Base-by-base conservation (phyloP, 2,888 invertebrate genomes). In the Capitulum mitella region DNA sequence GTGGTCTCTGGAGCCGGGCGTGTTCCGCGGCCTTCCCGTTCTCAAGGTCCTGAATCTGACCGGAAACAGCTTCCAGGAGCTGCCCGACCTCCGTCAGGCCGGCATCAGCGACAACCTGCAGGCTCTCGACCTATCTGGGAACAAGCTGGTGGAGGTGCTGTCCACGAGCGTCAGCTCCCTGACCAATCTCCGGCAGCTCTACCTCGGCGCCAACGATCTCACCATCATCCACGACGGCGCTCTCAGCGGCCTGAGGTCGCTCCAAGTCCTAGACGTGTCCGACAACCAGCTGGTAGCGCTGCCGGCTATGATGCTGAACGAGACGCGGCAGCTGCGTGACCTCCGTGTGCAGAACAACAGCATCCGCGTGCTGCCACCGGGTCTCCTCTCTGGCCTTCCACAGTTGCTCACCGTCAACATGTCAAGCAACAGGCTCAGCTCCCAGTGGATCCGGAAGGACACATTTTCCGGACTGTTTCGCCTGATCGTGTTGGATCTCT, bases 311-410 rank as follows among this genome's bases (percentile, higher is more conserved):
- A 86, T 95, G 79, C 94, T 97, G 94, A 80, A 80, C 79, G 83
- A 83, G 78, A 82, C 83, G 12, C 81, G 81, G 32, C 83, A 84
- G 70, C 81, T 96, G 83, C 93, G 92, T 87, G 95, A 95, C 87
- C 91, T 96, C 84, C 92, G 94, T 87, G 87, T 95, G 85, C 93
- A 94, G 86, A 95, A 95, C 87, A 96, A 96, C 88, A 93, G 94
- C 37, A 92, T 97, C 83, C 92, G 92, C 85, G 92, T 92, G 75
- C 88, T 96, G 82, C 92, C 94, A 82, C 93, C 94, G 0, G 93
- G 92, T 82, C 88, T 96, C 78, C 93, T 97, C 85, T 90, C 92
- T n/a, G 92, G 93, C 85, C 88, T 95, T 83, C 92, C 92, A 83
- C 93, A 92, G 84, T 87, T 97, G 82, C 89, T 92, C 83, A 91